Evolutionary conservation across 1,140 invertebrate species (phyloP).

Genomic region (Panonychus citri): DNA sequence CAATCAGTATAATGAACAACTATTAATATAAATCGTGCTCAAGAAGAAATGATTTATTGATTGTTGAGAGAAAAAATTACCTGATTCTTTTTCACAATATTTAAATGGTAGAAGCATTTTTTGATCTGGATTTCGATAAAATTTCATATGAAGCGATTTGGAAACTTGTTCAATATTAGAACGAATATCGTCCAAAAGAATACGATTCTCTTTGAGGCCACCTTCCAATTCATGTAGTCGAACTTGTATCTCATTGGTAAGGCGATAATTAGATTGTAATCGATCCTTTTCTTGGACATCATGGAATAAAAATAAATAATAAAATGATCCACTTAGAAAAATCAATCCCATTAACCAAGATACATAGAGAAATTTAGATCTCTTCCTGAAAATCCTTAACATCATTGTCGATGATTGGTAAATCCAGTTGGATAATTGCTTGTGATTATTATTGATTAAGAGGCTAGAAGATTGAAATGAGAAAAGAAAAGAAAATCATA

Average conservation of each 20-base stretch:
- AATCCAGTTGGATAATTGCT: no score
- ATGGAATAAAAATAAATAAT: background rate
- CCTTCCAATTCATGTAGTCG: background rate
- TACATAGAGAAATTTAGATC: no score
- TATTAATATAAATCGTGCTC: no score
- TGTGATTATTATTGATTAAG: no score
- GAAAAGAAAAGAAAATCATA: no score
- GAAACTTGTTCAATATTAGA: background rate
- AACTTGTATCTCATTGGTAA: background rate
- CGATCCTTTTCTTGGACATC: background rate
- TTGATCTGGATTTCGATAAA: background rate
- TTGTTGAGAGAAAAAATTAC: background rate
- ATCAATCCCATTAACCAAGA: no score
- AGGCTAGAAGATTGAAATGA: no score
- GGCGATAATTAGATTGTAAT: background rate
- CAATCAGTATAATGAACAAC: no score
- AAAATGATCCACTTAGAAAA: no score
- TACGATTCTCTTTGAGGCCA: slow-evolving; percentile 7
- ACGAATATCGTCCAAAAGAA: slow-evolving; percentile 2
- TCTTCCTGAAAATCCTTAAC: no score
- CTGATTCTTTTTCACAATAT: background rate
- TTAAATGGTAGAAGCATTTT: background rate
- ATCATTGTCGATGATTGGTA: no score
- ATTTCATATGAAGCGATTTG: background rate
- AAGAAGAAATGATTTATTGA: no score